Evolutionary conservation across 1,140 invertebrate species (phyloP).

Genomic region (Aplysia californica): DNA sequence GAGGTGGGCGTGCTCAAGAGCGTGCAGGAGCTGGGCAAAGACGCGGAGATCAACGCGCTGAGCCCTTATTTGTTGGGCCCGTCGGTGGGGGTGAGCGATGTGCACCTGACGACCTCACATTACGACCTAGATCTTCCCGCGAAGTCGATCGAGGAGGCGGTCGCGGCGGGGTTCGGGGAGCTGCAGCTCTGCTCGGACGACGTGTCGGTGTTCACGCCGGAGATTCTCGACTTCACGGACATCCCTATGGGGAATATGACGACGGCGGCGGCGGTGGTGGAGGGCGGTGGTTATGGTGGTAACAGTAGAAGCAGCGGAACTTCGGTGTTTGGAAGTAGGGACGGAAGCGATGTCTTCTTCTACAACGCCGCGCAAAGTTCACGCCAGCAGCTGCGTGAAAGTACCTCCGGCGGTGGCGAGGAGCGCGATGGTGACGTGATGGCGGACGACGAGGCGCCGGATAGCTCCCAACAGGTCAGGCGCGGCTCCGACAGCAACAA

Average conservation of each 20-base stretch:
- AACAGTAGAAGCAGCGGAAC: no score
- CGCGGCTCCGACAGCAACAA: no score
- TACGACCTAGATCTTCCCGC: slow-evolving; percentile 11
- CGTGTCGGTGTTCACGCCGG: slow-evolving; percentile 29
- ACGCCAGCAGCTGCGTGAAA: no score
- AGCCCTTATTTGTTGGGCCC: slow-evolving; percentile 22
- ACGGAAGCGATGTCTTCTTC: no score
- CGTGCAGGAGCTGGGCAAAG: slow-evolving; percentile 36
- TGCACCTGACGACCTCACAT: slow-evolving; percentile 9
- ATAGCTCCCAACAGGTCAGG: no score
- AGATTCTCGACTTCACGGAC: slow-evolving; percentile 15
- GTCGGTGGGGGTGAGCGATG: slow-evolving; percentile 19
- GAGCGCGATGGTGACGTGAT: background rate
- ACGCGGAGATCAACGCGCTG: slow-evolving; percentile 36
- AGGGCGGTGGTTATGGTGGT: no score
- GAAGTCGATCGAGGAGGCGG: slow-evolving; percentile 24
- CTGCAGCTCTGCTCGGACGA: slow-evolving; percentile 1
- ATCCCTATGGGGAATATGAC: background rate
- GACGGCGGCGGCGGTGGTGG: background rate
- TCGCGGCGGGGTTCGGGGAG: slow-evolving; percentile 31
- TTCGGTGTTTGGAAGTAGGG: no score
- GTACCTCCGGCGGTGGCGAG: background rate
- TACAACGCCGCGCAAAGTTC: no score
- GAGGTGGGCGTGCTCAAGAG: slow-evolving; percentile 42
- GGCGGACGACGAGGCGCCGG: background rate